These are phyloP conservation scores for Vesta saturnalis DNA, from an alignment of 2,888 invertebrate genomes.

Conservation along the genomic window DNA sequence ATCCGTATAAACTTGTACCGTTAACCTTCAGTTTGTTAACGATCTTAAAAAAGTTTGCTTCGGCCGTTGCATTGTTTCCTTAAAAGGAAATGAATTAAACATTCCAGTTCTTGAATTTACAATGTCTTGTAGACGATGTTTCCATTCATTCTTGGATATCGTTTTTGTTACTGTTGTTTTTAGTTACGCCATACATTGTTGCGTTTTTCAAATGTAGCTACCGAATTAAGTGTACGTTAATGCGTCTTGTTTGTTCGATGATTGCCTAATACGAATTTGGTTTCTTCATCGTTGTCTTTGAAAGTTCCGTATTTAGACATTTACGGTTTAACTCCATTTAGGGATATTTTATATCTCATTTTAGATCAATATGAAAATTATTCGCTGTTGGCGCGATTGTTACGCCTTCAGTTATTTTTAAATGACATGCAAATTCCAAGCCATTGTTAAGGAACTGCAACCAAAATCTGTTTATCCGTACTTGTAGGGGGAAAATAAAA, in stretches of 20 bases:
- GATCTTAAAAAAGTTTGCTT: slow-evolving; percentile 35
- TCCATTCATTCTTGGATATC: slow-evolving; percentile 23
- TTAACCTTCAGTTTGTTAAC: slow-evolving; percentile 32
- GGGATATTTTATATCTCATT: not conserved
- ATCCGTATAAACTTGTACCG: slow-evolving; percentile 38
- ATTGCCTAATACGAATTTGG: slow-evolving; percentile 1
- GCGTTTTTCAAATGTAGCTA: not conserved
- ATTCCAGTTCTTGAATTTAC: slow-evolving; percentile 33
- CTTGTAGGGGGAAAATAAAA: too few relatives aligned
- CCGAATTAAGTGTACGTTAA: not conserved
- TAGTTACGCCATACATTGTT: not conserved
- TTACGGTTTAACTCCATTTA: not conserved
- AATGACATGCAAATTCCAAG: too few relatives aligned
- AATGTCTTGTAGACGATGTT: slow-evolving; percentile 17
- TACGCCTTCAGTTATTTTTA: too few relatives aligned
- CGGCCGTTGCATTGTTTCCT: slow-evolving; percentile 25
- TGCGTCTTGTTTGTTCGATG: too few relatives aligned
- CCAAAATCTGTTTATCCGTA: too few relatives aligned
- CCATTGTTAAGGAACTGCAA: too few relatives aligned
- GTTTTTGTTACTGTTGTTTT: not conserved
- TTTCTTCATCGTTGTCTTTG: not conserved
- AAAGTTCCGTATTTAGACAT: not conserved
- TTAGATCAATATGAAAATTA: not conserved
- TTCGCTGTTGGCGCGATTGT: not conserved
- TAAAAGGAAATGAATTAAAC: slow-evolving; percentile 36